A percentile compares a stretch with the other conserved stretches of the same genome.
These are phyloP conservation scores for Diadromus collaris DNA, from an alignment of 2,888 invertebrate genomes.

Conservation along the genomic window DNA sequence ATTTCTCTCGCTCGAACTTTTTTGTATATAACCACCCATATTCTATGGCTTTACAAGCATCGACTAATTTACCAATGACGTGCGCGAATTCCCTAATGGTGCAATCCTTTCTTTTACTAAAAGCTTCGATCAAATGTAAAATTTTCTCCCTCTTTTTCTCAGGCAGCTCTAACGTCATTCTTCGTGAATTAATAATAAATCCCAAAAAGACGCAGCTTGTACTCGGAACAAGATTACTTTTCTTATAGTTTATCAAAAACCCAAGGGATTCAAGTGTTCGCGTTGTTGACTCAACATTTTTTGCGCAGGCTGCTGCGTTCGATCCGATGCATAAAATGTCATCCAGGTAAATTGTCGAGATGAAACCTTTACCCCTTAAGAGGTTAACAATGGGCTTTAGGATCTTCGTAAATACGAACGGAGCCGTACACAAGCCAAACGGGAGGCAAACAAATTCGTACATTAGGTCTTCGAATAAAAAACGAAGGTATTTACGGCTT, in stretches of 20 bases:
- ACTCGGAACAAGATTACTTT: conserved; percentile 27
- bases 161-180: conserved; percentile 40
- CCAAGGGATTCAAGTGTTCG: conserved; percentile 15
- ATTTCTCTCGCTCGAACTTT: conserved; percentile 33
- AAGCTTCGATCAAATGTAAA: conserved; percentile 5
- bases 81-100: conserved; percentile 43
- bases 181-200: conserved; percentile 35
- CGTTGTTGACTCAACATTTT: not conserved
- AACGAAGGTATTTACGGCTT: conserved; percentile 47
- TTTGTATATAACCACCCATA: conserved; percentile 54
- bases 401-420: conserved; percentile 52
- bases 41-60: conserved; percentile 24
- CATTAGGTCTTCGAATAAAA: conserved; percentile 25
- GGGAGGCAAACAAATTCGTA: conserved; percentile 47
- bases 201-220: conserved; percentile 25
- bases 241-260: conserved; percentile 39
- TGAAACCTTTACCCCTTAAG: conserved; percentile 27
- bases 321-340: conserved; percentile 27
- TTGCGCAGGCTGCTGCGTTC: not conserved
- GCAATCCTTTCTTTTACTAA: conserved; percentile 14
- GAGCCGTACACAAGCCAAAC: conserved; percentile 48
- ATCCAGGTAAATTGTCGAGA: conserved; percentile 26
- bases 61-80: conserved; percentile 58
- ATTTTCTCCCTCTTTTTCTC: conserved; percentile 4
- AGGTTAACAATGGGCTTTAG: conserved; percentile 41